Evolutionary conservation across 1,140 invertebrate genomes (phyloP).

Genomic region (Bombus difficillimus): DNA sequence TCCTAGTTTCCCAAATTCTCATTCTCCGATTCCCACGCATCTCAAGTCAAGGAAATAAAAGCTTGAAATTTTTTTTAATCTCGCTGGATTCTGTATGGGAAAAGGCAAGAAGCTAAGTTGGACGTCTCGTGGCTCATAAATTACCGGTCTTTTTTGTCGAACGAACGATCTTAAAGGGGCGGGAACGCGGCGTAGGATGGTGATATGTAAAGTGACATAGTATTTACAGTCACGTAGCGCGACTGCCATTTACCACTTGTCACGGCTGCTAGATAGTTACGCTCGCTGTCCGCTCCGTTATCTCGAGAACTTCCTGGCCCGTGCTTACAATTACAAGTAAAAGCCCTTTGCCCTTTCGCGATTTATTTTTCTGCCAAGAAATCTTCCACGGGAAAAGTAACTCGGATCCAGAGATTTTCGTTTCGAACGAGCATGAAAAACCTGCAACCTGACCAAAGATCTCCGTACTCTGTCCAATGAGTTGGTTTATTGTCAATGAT

Average conservation of each 20-base stretch:
- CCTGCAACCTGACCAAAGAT: too few species aligned
- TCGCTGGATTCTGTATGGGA: too few species aligned
- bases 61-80: background rate
- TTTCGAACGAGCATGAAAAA: background rate
- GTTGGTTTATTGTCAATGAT: too few species aligned
- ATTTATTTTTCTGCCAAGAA: background rate
- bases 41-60: background rate
- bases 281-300: background rate
- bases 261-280: slow-evolving; percentile 14
- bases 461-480: too few species aligned
- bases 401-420: background rate
- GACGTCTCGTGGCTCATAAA: background rate
- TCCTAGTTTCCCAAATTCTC: too few species aligned
- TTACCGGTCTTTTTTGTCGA: slow-evolving; percentile 15
- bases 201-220: slow-evolving; percentile 34
- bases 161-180: slow-evolving; percentile 1
- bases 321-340: slow-evolving; percentile 21
- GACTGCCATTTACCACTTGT: slow-evolving; percentile 38
- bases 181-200: background rate
- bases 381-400: background rate
- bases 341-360: background rate
- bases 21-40: too few species aligned
- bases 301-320: background rate
- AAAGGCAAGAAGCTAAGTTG: too few species aligned
- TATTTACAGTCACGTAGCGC: slow-evolving; percentile 38